Evolutionary conservation across 2,113 vertebrate genomes (phyloP).

Genomic region (Indri indri): DNA sequence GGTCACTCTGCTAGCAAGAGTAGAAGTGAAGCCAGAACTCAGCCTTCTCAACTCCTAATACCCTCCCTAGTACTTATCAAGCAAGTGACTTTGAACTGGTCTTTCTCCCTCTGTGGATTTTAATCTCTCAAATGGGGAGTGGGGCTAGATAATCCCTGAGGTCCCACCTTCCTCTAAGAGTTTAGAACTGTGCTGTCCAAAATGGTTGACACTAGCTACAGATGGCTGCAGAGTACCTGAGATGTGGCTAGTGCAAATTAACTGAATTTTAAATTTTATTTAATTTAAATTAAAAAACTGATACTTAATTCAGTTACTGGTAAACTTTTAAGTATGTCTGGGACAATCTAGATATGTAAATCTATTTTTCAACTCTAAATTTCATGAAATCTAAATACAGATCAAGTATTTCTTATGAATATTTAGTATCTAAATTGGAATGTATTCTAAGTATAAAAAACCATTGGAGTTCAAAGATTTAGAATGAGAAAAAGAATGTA

Average conservation of each 20-base stretch:
- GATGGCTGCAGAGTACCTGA: not conserved
- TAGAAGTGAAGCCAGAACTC: not conserved
- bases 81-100: not conserved
- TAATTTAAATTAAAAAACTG: not conserved
- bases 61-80: not conserved
- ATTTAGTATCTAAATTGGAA: not conserved
- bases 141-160: not conserved
- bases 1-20: not conserved
- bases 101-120: not conserved
- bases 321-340: constrained; percentile 14
- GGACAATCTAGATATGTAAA: not conserved
- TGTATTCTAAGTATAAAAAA: not conserved
- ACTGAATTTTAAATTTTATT: not conserved
- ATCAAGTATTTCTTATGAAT: not conserved
- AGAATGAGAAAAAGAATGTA: not conserved
- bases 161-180: not conserved
- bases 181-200: not conserved
- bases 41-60: not conserved
- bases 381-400: constrained; percentile 23
- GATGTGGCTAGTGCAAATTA: not conserved
- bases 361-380: not conserved
- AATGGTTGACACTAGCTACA: not conserved
- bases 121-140: not conserved
- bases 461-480: not conserved
- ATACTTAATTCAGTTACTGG: not conserved